Evolutionary conservation across 2,797 vertebrate genomes (phyloP).

Genomic region (Platyrinchus mystaceus): DNA sequence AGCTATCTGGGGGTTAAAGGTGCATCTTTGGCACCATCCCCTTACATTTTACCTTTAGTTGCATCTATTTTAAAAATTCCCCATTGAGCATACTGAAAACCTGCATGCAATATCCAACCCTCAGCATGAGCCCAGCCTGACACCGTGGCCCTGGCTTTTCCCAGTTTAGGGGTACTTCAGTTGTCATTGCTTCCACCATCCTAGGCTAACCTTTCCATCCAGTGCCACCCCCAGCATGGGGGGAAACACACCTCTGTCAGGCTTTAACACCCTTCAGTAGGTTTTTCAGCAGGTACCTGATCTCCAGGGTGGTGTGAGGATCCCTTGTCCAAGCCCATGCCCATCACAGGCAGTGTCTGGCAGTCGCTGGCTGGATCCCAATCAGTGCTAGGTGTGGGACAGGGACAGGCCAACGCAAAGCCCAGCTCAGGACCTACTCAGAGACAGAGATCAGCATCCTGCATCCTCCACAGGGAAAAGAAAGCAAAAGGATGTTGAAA

Average conservation of each 20-base stretch:
- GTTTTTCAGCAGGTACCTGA: not conserved
- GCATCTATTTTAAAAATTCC: not conserved
- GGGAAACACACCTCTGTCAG: not conserved
- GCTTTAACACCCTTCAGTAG: not conserved
- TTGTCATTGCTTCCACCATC: not conserved
- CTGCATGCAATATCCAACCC: not conserved
- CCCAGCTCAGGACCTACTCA: not conserved
- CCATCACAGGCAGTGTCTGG: not conserved
- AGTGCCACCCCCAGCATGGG: not conserved
- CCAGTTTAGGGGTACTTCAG: not conserved
- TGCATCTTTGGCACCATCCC: not conserved
- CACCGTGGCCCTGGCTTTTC: not conserved
- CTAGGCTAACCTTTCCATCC: not conserved
- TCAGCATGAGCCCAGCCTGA: not conserved
- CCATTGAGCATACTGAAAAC: accelerated
- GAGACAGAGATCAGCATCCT: not conserved
- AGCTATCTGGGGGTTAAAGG: not conserved
- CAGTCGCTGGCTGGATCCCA: not conserved
- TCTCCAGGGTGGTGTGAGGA: not conserved
- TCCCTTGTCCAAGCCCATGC: accelerated
- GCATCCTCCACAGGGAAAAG: not conserved
- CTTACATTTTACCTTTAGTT: not conserved
- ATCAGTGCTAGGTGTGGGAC: accelerated
- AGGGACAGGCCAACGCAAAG: not conserved
- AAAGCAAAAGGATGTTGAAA: not conserved